Evolutionary conservation across 2,888 invertebrate species (phyloP).

Genomic region (Frankliniella intonsa): DNA sequence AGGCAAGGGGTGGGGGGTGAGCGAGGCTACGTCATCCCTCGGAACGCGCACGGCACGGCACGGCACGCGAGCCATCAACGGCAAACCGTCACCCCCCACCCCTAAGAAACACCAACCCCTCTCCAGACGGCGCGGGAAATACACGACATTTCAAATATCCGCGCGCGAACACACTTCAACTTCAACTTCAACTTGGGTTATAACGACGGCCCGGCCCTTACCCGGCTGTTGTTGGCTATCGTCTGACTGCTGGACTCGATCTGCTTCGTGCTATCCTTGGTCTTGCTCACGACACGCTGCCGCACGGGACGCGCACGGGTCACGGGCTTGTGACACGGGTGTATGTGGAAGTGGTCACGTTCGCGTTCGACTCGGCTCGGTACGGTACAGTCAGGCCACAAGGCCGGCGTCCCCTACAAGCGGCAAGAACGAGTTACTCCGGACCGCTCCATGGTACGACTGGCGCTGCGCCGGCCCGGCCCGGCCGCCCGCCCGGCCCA

Average conservation of each 20-base stretch:
- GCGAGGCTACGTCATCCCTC: neutral
- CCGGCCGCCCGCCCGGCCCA: neutral
- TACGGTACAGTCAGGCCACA: neutral
- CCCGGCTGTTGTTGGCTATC: neutral
- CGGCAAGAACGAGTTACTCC: neutral
- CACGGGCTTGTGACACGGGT: neutral
- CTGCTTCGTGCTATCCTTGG: neutral
- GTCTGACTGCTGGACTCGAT: neutral
- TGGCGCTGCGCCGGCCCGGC: neutral
- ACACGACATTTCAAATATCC: neutral
- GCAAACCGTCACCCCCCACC: neutral
- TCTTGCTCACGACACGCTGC: neutral
- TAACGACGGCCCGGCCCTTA: neutral
- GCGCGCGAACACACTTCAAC: neutral
- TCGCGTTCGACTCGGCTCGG: neutral
- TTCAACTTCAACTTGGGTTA: too few relatives aligned
- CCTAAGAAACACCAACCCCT: neutral
- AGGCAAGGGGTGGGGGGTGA: too few relatives aligned
- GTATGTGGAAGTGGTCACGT: neutral
- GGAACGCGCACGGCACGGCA: neutral
- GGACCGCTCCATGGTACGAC: conserved; percentile 11
- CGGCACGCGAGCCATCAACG: neutral
- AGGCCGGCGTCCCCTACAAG: conserved; percentile 25
- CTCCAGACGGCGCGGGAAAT: neutral
- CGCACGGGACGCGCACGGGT: neutral